Evolutionary conservation across 2,888 invertebrate genomes (phyloP).

Genomic region (Mythimna impura): DNA sequence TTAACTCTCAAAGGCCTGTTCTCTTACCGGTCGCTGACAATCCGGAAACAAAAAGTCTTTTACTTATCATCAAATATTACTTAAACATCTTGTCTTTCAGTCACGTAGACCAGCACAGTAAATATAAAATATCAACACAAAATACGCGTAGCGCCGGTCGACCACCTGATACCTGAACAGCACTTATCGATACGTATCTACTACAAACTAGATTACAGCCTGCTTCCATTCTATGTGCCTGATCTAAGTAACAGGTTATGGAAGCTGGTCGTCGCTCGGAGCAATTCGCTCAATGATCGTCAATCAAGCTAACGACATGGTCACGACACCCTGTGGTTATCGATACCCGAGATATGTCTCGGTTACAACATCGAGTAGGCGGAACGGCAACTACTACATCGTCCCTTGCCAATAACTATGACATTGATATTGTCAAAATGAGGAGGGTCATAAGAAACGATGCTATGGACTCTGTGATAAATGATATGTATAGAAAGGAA

Average conservation of each 20-base stretch:
- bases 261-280: constrained; percentile 45
- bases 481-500: not conserved
- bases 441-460: not conserved
- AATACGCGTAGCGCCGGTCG: constrained; percentile 20
- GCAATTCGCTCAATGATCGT: constrained; percentile 53
- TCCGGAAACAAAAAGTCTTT: not conserved
- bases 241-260: constrained; percentile 49
- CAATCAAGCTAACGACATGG: constrained; percentile 59
- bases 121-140: constrained; percentile 4
- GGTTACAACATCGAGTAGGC: constrained; percentile 46
- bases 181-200: constrained; percentile 45
- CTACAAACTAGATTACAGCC: constrained; percentile 52
- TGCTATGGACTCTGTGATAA: not conserved
- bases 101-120: not conserved
- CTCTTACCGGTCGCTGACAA: too few relatives aligned
- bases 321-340: constrained; percentile 57
- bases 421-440: constrained; percentile 8
- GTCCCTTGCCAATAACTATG: constrained; percentile 19
- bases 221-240: constrained; percentile 45
- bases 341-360: constrained; percentile 47
- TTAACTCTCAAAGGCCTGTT: too few relatives aligned
- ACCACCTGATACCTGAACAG: constrained; percentile 27
- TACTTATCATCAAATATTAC: not conserved
- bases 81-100: constrained; percentile 4
- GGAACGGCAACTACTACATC: constrained; percentile 1